Percentiles rank a stretch among this genome's conserved stretches.
phyloP scores from a whole-genome alignment of 2,113 vertebrate genomes.

The Rhinolophus ferrumequinum region DNA sequence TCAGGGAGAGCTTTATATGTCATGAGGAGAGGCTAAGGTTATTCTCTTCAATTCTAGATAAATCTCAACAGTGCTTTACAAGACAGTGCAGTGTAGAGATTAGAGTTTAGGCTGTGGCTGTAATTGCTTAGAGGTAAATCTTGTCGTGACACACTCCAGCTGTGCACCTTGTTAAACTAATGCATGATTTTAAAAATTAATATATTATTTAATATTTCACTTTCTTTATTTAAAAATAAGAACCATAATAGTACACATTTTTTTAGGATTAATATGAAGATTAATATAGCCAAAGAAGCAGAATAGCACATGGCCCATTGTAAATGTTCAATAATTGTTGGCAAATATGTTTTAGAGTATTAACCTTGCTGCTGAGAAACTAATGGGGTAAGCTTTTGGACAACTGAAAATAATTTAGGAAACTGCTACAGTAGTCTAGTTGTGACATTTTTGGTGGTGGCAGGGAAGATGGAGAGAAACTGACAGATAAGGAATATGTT shows the following conservation, averaged over 20 bases:
- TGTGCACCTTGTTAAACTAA: not conserved
- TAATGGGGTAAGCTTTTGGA: not conserved
- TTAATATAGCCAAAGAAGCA: not conserved
- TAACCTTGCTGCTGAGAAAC: not conserved
- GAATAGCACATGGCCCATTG: not conserved
- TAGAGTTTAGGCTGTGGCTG: not conserved
- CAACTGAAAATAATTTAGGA: not conserved
- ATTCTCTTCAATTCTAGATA: not conserved
- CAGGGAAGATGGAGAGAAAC: not conserved
- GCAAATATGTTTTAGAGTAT: not conserved
- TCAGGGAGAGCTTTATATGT: not conserved
- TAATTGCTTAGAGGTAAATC: not conserved
- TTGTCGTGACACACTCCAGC: not conserved
- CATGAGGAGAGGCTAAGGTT: not conserved
- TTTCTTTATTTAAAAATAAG: not conserved
- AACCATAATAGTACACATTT: not conserved
- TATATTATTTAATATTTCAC: not conserved
- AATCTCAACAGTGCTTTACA: not conserved
- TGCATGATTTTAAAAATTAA: not conserved
- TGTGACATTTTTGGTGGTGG: not conserved
- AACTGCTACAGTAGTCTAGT: accelerated
- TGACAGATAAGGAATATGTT: not conserved
- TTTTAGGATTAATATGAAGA: not conserved
- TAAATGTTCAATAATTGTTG: not conserved
- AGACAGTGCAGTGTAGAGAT: not conserved